These are phyloP conservation scores for Sinocyclocheilus anshuiensis DNA, from an alignment of 2,113 vertebrate species.

Conservation along the genomic window DNA sequence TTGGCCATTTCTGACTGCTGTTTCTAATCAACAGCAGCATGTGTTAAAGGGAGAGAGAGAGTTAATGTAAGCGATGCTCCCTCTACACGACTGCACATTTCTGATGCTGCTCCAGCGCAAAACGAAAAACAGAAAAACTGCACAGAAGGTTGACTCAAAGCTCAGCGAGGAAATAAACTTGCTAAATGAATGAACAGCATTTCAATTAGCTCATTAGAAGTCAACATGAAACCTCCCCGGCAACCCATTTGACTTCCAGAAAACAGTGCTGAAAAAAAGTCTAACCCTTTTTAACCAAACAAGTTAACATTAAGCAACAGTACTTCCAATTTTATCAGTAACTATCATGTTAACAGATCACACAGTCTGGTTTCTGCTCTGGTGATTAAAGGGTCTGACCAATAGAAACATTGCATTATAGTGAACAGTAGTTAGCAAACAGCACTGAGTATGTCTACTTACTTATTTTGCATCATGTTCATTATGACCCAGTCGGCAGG, in stretches of 20 bases:
- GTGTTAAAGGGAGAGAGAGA: conserved; percentile 2
- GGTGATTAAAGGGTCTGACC: no score
- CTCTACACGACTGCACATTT: background rate
- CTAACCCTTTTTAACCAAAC: no score
- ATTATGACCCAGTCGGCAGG: conserved; percentile 98
- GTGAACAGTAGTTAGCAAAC: no score
- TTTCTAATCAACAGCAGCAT: conserved; percentile 72
- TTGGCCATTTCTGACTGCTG: conserved; percentile 62
- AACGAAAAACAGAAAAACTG: background rate
- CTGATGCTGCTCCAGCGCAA: background rate
- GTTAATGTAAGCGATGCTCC: background rate
- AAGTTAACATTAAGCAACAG: no score
- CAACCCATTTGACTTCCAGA: background rate
- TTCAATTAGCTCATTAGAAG: background rate
- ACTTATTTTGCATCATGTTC: conserved; percentile 99
- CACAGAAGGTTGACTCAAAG: background rate
- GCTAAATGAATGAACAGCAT: background rate
- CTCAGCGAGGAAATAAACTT: background rate
- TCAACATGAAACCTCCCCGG: background rate
- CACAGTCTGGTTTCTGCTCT: background rate
- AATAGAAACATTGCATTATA: background rate
- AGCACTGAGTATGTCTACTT: conserved; percentile 68
- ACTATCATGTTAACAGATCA: background rate
- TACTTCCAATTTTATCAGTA: no score
- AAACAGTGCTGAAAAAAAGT: background rate